These are phyloP conservation scores for Tribolium madens DNA, from an alignment of 1,140 invertebrate species.

Conservation along the genomic window DNA sequence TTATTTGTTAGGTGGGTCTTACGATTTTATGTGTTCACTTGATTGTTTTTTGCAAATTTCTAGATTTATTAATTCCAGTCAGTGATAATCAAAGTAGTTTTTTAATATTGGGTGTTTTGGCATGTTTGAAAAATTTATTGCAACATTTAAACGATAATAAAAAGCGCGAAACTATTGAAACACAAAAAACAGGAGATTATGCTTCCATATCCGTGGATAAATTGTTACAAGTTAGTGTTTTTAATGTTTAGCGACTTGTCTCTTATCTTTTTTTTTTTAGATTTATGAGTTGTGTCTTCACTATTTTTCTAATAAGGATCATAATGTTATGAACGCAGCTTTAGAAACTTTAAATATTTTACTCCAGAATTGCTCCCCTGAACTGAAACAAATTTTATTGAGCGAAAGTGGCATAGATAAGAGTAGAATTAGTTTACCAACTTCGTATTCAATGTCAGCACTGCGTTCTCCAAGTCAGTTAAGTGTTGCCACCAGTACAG, in stretches of 20 bases:
- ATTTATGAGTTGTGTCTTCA: conserved; percentile 86
- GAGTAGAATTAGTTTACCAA: conserved; percentile 64
- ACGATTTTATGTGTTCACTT: too few relatives aligned
- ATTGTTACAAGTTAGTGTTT: conserved; percentile 54
- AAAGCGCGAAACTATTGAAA: conserved; percentile 14
- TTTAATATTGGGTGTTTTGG: conserved; percentile 73
- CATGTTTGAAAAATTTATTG: conserved; percentile 73
- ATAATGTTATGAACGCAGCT: conserved; percentile 87
- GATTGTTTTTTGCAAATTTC: conserved; percentile 40
- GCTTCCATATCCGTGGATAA: conserved; percentile 48
- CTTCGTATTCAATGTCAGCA: conserved; percentile 64
- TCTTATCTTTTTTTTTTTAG: conserved; percentile 66
- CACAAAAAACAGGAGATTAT: conserved; percentile 45
- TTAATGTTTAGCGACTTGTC: not conserved
- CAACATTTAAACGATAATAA: conserved; percentile 66
- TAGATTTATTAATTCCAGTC: conserved; percentile 65
- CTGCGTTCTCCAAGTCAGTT: conserved; percentile 67
- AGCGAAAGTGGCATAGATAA: conserved; percentile 70
- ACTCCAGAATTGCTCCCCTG: conserved; percentile 74
- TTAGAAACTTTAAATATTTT: conserved; percentile 85
- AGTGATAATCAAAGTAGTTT: conserved; percentile 65
- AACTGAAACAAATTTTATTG: conserved; percentile 72
- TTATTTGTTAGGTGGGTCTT: conserved; percentile 60
- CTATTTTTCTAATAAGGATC: conserved; percentile 77
- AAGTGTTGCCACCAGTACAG: conserved; percentile 63